These are phyloP conservation scores for Thecocarcelia acutangulata DNA, from an alignment of 2,888 invertebrate species.

Conservation along the genomic window DNA sequence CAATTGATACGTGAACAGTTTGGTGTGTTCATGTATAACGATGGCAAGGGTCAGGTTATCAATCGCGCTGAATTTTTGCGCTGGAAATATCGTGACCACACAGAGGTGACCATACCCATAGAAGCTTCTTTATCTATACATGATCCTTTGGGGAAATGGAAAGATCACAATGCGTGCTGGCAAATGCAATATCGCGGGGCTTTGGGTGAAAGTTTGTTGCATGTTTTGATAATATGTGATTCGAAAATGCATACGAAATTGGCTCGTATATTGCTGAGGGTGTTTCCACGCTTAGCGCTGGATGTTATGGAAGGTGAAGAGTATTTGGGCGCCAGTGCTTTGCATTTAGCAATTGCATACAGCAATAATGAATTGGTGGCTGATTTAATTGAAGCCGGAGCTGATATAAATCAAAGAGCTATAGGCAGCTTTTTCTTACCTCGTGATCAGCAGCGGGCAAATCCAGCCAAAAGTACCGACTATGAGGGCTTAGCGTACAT, in stretches of 20 bases:
- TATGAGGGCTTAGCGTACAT: constrained; percentile 98
- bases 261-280: constrained; percentile 93
- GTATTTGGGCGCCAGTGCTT: constrained; percentile 95
- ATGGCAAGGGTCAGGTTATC: constrained; percentile 91
- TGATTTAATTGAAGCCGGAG: constrained; percentile 95
- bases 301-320: constrained; percentile 99
- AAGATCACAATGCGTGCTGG: constrained; percentile 97
- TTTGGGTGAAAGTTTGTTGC: constrained; percentile 95
- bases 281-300: constrained; percentile 93
- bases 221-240: constrained; percentile 96
- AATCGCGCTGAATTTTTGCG: constrained; percentile 93
- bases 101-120: constrained; percentile 92
- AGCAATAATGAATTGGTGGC: constrained; percentile 97
- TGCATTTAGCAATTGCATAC: constrained; percentile 98
- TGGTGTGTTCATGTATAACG: constrained; percentile 92
- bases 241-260: constrained; percentile 88
- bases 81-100: constrained; percentile 94
- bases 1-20: constrained; percentile 93
- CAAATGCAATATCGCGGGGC: constrained; percentile 98
- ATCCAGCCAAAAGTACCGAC: constrained; percentile 91
- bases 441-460: constrained; percentile 92
- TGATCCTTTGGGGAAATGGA: constrained; percentile 94
- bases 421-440: constrained; percentile 98
- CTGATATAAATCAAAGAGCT: constrained; percentile 95
- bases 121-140: constrained; percentile 92